Evolutionary conservation across 2,888 invertebrate species (phyloP).

Genomic region (Parnassius orleans): DNA sequence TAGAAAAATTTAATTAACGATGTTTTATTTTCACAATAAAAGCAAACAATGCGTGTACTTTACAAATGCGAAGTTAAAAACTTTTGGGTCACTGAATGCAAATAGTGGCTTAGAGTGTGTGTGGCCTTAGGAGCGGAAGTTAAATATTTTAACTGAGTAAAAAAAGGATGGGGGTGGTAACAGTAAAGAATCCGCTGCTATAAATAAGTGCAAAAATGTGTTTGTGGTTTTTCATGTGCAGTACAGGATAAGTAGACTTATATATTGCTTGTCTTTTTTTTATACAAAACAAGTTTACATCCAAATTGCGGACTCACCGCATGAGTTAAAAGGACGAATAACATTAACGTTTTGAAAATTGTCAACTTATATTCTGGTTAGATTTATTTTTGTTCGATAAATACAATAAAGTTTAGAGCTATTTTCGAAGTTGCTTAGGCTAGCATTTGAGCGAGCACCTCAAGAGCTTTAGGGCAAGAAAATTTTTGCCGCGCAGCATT

Average conservation of each 20-base stretch:
- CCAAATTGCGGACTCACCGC: no score
- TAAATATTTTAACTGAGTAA: constrained; percentile 2
- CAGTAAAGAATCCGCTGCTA: not conserved
- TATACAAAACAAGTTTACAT: no score
- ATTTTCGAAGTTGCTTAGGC: no score
- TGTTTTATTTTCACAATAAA: constrained; percentile 8
- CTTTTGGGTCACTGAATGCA: constrained; percentile 14
- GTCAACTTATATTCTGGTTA: no score
- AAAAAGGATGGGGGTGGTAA: not conserved
- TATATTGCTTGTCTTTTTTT: not conserved
- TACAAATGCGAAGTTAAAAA: constrained; percentile 7
- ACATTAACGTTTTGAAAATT: no score
- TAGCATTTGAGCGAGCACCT: no score
- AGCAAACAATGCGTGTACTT: constrained; percentile 5
- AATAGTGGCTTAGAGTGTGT: constrained; percentile 9
- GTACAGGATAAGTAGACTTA: not conserved
- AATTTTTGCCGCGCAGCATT: no score
- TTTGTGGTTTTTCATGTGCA: no score
- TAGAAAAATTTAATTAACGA: not conserved
- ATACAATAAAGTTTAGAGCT: no score
- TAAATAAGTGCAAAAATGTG: not conserved
- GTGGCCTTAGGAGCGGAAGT: constrained; percentile 7
- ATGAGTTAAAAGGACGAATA: not conserved
- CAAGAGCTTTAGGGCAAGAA: no score
- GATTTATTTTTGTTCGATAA: no score